Percentiles rank a stretch among this genome's conserved stretches.
phyloP scores from a whole-genome alignment of 2,797 vertebrate genomes.

The Siniperca undulata region DNA sequence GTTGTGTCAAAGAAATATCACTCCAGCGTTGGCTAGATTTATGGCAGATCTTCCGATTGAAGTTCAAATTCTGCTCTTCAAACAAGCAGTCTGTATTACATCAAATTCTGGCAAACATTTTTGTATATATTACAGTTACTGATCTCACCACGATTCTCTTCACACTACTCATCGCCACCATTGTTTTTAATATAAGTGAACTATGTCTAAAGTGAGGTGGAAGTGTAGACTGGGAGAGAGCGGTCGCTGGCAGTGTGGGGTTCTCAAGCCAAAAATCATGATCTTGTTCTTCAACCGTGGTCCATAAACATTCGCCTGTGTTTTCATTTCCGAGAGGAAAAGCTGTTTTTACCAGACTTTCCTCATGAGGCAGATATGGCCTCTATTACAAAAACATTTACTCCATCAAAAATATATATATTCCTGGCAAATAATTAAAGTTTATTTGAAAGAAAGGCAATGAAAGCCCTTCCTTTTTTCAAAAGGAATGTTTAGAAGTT shows the following conservation, averaged over 20 bases:
- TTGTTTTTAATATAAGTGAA: slow-evolving; percentile 70
- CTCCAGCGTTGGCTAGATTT: slow-evolving; percentile 50
- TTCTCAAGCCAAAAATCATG: slow-evolving; percentile 60
- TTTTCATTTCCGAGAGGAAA: slow-evolving; percentile 77
- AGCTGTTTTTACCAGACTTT: slow-evolving; percentile 64
- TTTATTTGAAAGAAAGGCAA: slow-evolving; percentile 24
- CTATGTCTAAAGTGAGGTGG: slow-evolving; percentile 53
- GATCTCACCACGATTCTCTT: slow-evolving; percentile 71
- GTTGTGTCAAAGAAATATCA: slow-evolving; percentile 62
- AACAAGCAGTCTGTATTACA: slow-evolving; percentile 67
- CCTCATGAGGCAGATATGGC: slow-evolving; percentile 57
- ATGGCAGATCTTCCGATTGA: slow-evolving; percentile 58
- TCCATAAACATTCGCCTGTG: slow-evolving; percentile 68
- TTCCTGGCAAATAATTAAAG: slow-evolving; percentile 16
- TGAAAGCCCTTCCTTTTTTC: slow-evolving; percentile 36
- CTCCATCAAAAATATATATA: slow-evolving; percentile 38
- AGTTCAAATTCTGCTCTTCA: slow-evolving; percentile 66
- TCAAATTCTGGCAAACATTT: slow-evolving; percentile 66
- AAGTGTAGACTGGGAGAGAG: slow-evolving; percentile 41
- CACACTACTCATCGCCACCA: slow-evolving; percentile 53
- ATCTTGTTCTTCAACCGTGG: slow-evolving; percentile 64
- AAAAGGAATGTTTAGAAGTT: slow-evolving; percentile 27
- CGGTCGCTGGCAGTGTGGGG: slow-evolving; percentile 17
- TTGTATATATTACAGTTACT: slow-evolving; percentile 62
- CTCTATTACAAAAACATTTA: slow-evolving; percentile 53